Evolutionary conservation across 2,888 invertebrate species (phyloP).

Genomic region (Pandemis cinnamomeana): DNA sequence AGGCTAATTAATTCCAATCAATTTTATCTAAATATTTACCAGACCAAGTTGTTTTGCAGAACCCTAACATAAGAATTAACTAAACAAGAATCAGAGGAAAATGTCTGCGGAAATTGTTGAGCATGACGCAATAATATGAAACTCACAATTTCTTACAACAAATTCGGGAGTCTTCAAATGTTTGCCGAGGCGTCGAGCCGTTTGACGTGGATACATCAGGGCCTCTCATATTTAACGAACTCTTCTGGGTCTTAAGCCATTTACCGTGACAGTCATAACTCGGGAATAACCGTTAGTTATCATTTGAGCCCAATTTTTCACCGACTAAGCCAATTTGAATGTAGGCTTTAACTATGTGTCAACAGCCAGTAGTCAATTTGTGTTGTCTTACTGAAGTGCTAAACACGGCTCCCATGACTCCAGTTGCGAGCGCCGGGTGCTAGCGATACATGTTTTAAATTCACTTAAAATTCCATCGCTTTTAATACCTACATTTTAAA

Average conservation of each 20-base stretch:
- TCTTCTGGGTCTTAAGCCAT: constrained; percentile 22
- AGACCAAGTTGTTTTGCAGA: background rate
- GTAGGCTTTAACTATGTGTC: constrained; percentile 58
- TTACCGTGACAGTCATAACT: constrained; percentile 17
- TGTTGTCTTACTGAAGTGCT: constrained; percentile 50
- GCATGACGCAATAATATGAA: background rate
- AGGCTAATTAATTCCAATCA: too few species aligned
- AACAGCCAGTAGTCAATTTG: constrained; percentile 55
- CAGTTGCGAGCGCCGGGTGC: background rate
- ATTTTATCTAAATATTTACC: too few species aligned
- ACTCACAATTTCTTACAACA: background rate
- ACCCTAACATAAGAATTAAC: background rate
- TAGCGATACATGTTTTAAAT: background rate
- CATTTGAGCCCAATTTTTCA: constrained; percentile 30
- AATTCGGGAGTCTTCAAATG: background rate
- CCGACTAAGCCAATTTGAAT: constrained; percentile 48
- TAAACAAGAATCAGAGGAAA: background rate
- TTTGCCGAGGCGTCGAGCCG: background rate
- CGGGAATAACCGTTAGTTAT: constrained; percentile 21
- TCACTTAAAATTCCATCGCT: background rate
- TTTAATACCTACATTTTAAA: constrained; percentile 6
- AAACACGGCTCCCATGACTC: constrained; percentile 34
- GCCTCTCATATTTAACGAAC: background rate
- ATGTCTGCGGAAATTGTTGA: background rate
- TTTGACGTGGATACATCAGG: background rate